Base-by-base conservation (phyloP, 2,113 vertebrate species). In the Hippocampus abdominalis region DNA sequence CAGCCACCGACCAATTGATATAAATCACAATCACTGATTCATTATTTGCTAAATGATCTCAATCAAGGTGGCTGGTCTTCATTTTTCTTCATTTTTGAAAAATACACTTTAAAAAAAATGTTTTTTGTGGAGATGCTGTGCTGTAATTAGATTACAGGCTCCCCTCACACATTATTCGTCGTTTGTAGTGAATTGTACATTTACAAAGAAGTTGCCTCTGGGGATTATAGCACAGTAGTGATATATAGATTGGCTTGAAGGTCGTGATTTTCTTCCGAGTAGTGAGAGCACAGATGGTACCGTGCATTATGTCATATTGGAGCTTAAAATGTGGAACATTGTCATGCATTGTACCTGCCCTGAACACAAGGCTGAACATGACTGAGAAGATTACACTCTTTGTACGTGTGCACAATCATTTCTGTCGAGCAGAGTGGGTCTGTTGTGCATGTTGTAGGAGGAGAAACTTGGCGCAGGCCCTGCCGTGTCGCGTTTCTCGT, bases 321-420 rank as follows among this genome's bases (percentile, higher is more conserved):
- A 53, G 59, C 72, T 66, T 42, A 51, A 51, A 46, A 56, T 53
- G 21, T 71, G 57, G 46, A 74, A 70, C 75, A 40, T 21, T 46
- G 32, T 23, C 66, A n/a, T 66, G 72, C 20, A 66, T 56, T 25
- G 53, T 64, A 65, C 32, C 42, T 64, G 65, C n/a, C 40, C 48
- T 49, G 36, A 51, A n/a, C 63, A 63, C 44, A 70, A 42, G 36
- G 64, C 49, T 57, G 64, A 57, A 29, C 44, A 64, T 69, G 57
- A 75, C 0, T 68, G 32, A 69, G 32, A 66, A 46, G 64, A 82
- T 75, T 69, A 72, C n/a, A 5, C 39, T 67, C 27, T 53, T 64
- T 71, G 56, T 73, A 59, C n/a, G 21, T 68, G 25, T 32, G 18
- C 51, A 68, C 57, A 70, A 36, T 65, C 48, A 78, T 71, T 10